Evolutionary conservation across 2,888 invertebrate species (phyloP).

Genomic region (Patella ulyssiponensis): DNA sequence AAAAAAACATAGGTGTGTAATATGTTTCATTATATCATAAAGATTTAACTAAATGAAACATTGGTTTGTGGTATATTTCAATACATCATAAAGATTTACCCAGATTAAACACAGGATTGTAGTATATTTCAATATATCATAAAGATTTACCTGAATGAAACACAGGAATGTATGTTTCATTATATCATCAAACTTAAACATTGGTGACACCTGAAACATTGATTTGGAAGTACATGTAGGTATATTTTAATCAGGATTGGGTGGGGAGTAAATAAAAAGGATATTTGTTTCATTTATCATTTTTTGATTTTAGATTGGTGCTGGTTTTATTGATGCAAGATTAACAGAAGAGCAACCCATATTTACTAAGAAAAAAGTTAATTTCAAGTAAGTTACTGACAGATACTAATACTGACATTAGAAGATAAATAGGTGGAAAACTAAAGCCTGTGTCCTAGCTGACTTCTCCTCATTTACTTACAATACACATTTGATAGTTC

Average conservation of each 20-base stretch:
- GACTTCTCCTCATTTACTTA: too few species aligned
- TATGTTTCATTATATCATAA: too few species aligned
- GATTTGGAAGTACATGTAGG: background rate
- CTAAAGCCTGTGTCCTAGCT: too few species aligned
- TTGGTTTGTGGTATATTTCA: too few species aligned
- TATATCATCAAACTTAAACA: background rate
- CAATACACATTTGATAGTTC: too few species aligned
- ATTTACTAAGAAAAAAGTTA: conserved; percentile 82
- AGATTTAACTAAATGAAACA: too few species aligned
- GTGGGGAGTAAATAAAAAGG: background rate
- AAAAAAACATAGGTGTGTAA: too few species aligned
- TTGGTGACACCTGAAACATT: background rate
- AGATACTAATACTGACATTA: too few species aligned
- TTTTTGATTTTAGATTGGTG: conserved; percentile 51
- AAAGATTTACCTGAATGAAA: conserved; percentile 21
- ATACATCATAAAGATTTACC: conserved; percentile 12
- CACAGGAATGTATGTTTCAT: conserved; percentile 19
- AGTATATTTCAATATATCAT: conserved; percentile 17
- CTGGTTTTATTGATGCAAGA: conserved; percentile 69
- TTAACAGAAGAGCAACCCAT: conserved; percentile 82
- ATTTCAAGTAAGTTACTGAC: conserved; percentile 62
- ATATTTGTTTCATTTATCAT: background rate
- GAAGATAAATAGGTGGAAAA: too few species aligned
- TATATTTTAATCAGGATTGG: background rate
- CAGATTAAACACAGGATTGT: conserved; percentile 24